These are phyloP conservation scores for Suillia variegata DNA, from an alignment of 2,888 invertebrate genomes.

Conservation along the genomic window DNA sequence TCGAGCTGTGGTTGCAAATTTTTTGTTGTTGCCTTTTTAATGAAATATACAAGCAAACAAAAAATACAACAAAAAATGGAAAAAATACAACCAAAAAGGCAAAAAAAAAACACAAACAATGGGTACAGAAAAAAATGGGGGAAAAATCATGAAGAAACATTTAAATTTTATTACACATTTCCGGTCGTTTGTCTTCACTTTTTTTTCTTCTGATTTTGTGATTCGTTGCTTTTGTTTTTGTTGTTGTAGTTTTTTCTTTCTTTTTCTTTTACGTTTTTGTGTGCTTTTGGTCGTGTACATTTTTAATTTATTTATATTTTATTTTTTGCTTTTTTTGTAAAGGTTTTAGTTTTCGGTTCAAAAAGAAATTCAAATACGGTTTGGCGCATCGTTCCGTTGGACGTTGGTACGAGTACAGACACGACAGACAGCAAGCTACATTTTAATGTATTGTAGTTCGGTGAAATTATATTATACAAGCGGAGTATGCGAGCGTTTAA, in stretches of 20 bases:
- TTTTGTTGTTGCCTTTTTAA: too few relatives aligned
- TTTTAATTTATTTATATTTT: constrained; percentile 5
- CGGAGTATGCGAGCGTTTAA: too few relatives aligned
- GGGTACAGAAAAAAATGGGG: constrained; percentile 37
- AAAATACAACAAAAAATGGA: constrained; percentile 28
- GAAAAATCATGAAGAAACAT: constrained; percentile 55
- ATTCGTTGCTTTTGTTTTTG: neutral
- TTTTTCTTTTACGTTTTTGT: constrained; percentile 9
- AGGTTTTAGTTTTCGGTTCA: too few relatives aligned
- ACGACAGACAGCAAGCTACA: too few relatives aligned
- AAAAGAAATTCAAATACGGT: too few relatives aligned
- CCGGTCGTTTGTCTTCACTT: constrained; percentile 40
- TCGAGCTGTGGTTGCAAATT: neutral
- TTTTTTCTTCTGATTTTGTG: neutral
- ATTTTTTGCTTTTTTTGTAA: constrained; percentile 13
- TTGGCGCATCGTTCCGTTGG: too few relatives aligned
- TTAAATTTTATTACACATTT: constrained; percentile 56
- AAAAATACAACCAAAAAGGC: constrained; percentile 22
- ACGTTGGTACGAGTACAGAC: too few relatives aligned
- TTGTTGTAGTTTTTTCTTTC: constrained; percentile 5
- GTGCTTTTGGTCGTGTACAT: constrained; percentile 4
- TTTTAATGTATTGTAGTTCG: too few relatives aligned
- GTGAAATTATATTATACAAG: too few relatives aligned
- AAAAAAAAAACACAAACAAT: constrained; percentile 25
- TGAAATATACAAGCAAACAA: too few relatives aligned